Evolutionary conservation across 2,888 invertebrate species (phyloP).

Genomic region (Pachliopta kotzebuea): DNA sequence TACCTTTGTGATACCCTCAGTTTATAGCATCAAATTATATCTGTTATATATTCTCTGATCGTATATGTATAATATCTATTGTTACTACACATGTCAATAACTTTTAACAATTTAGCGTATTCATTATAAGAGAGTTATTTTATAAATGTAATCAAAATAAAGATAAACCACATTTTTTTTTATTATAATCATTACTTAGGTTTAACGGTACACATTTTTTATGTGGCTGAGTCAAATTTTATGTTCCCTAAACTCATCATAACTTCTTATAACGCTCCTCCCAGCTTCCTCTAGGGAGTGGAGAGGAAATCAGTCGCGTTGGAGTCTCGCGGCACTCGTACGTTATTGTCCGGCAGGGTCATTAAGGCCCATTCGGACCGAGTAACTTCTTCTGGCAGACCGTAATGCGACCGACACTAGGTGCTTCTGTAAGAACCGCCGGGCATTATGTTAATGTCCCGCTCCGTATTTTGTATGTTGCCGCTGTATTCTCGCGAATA

Average conservation of each 20-base stretch:
- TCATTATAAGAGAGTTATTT: no score
- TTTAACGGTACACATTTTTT: slow-evolving; percentile 5
- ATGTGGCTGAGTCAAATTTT: slow-evolving; percentile 15
- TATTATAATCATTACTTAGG: not conserved
- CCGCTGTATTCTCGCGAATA: not conserved
- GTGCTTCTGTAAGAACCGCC: slow-evolving; percentile 26
- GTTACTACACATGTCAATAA: not conserved
- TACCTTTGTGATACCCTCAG: slow-evolving; percentile 25
- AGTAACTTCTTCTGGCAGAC: slow-evolving; percentile 51
- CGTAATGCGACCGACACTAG: slow-evolving; percentile 43
- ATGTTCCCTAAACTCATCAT: slow-evolving; percentile 38
- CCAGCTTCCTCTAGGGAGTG: slow-evolving; percentile 47
- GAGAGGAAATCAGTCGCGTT: slow-evolving; percentile 38
- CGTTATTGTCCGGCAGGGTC: slow-evolving; percentile 59
- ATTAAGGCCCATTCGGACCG: slow-evolving; percentile 66
- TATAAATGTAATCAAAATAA: no score
- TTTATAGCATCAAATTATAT: not conserved
- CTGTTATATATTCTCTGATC: slow-evolving; percentile 1
- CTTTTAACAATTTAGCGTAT: no score
- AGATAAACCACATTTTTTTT: no score
- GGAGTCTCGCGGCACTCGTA: slow-evolving; percentile 43
- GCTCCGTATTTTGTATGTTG: slow-evolving; percentile 25
- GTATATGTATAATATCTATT: not conserved
- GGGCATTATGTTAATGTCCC: slow-evolving; percentile 29
- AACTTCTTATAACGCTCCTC: slow-evolving; percentile 49